Percentiles rank a stretch among this genome's conserved stretches.
Evolutionary conservation across 37 sponge, comb jelly and placozoan species (phyloP).

Genomic region (Ianthella basta): DNA sequence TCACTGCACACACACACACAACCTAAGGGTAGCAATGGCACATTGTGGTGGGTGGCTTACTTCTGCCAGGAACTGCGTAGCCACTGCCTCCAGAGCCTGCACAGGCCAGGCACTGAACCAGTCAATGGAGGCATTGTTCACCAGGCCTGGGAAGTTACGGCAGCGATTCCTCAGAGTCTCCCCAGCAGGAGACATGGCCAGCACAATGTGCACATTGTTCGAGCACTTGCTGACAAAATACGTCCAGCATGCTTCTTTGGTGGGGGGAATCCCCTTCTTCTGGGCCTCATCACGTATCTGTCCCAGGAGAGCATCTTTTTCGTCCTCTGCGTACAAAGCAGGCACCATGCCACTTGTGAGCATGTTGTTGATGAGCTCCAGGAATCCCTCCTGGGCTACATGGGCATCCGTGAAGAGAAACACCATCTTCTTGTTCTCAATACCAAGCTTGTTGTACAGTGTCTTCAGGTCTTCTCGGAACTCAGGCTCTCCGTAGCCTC

Average conservation of each 20-base stretch:
- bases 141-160: constrained; percentile 98
- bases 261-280: constrained; percentile 83
- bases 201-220: constrained; percentile 95
- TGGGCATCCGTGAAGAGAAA: constrained; percentile 99
- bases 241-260: constrained; percentile 91
- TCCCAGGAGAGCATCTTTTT: constrained; percentile 89
- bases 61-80: constrained; percentile 90
- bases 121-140: constrained; percentile 95
- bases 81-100: constrained; percentile 97
- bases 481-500: constrained; percentile 97
- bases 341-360: constrained; percentile 99
- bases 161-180: constrained; percentile 95
- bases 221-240: constrained; percentile 93
- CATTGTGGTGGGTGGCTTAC: constrained; percentile 48
- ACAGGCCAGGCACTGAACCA: constrained; percentile 99
- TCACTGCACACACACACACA: no score
- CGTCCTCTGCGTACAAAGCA: constrained; percentile 96
- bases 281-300: constrained; percentile 92
- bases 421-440: constrained; percentile 96
- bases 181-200: constrained; percentile 96
- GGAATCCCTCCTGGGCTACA: constrained; percentile 99
- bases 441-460: constrained; percentile 94
- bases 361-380: constrained; percentile 99
- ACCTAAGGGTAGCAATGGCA: no score
- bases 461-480: constrained; percentile 97